Evolutionary conservation across 2,113 vertebrate species (phyloP).

Genomic region (Vulpes vulpes): DNA sequence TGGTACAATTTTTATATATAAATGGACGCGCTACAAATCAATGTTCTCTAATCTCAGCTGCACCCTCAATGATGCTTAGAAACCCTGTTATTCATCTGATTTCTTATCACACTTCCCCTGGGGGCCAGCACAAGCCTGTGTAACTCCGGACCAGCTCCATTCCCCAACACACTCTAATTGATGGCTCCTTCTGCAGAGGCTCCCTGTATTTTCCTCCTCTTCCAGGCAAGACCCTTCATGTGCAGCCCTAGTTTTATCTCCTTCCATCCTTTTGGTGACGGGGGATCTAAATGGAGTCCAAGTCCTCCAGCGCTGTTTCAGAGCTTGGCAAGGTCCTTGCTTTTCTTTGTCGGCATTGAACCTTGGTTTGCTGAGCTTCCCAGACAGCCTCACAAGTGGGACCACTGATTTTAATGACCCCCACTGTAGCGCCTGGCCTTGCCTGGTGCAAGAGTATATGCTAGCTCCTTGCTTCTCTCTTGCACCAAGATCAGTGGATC

Average conservation of each 20-base stretch:
- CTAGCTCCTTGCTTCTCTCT: background rate
- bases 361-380: background rate
- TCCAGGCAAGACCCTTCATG: background rate
- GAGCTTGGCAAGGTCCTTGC: background rate
- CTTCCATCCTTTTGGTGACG: background rate
- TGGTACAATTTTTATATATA: slow-evolving; percentile 76
- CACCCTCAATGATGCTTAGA: background rate
- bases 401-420: background rate
- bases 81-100: slow-evolving; percentile 48
- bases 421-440: background rate
- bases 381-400: background rate
- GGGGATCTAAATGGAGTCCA: background rate
- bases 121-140: background rate
- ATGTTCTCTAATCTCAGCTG: slow-evolving; percentile 55
- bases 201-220: background rate
- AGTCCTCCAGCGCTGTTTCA: background rate
- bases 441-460: rapidly evolving
- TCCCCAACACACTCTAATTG: background rate
- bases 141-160: background rate
- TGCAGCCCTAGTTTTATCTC: background rate
- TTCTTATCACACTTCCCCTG: background rate
- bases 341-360: background rate
- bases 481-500: background rate
- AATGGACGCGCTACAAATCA: slow-evolving; percentile 67
- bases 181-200: background rate